phyloP scores from a whole-genome alignment of 2,797 vertebrate species.

The Helicolenus hilgendorfi region DNA sequence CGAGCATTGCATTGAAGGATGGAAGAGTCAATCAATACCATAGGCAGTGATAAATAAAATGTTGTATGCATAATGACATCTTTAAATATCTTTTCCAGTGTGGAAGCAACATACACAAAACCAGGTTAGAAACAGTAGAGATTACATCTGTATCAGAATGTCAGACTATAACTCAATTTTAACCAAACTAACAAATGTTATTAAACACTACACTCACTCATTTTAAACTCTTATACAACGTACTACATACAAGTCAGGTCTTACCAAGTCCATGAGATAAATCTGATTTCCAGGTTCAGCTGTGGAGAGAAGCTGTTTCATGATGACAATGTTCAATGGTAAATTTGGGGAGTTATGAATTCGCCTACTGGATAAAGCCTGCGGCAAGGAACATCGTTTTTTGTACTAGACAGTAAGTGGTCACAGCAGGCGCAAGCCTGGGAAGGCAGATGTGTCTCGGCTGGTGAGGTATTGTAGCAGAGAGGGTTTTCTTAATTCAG shows the following conservation, averaged over 20 bases:
- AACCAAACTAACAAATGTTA: too few species aligned
- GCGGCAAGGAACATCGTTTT: not conserved
- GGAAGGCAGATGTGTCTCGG: constrained; percentile 12
- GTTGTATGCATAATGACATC: too few species aligned
- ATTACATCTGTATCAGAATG: too few species aligned
- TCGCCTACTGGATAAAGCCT: constrained; percentile 2
- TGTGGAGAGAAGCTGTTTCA: not conserved
- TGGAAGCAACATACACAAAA: accelerated
- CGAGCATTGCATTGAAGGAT: too few species aligned
- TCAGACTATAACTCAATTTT: too few species aligned
- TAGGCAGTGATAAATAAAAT: too few species aligned
- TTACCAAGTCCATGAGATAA: not conserved
- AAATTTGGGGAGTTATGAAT: constrained; percentile 22
- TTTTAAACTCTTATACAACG: not conserved
- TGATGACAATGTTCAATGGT: not conserved
- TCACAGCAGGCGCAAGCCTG: constrained; percentile 7
- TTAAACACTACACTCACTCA: not conserved
- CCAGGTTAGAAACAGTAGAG: too few species aligned
- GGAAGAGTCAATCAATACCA: too few species aligned
- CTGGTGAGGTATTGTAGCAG: not conserved
- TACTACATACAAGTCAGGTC: not conserved
- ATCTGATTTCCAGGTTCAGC: constrained; percentile 4
- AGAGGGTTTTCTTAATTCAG: constrained; percentile 5
- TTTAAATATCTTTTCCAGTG: too few species aligned
- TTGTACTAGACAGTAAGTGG: constrained; percentile 20